Conservation (phyloP, 92 coral and sea anemone genomes). For the Muricea muricata region DNA sequence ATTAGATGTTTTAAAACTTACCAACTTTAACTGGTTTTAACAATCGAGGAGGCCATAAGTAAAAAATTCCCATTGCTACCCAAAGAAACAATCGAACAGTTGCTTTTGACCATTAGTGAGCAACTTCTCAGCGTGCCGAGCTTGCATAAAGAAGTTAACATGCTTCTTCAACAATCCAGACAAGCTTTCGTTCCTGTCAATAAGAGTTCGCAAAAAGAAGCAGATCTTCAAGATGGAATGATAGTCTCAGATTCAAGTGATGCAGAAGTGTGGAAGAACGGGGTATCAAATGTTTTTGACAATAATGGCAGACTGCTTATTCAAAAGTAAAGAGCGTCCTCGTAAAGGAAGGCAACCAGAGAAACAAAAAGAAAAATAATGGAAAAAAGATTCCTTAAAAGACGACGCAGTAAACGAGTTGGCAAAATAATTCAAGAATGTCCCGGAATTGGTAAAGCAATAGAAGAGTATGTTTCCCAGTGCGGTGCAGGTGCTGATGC, state of each 20-base stretch:
- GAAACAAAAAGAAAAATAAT: conserved; percentile 43
- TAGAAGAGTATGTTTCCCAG: conserved; percentile 52
- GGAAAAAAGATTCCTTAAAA: conserved; percentile 42
- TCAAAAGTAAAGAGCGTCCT: conserved; percentile 36
- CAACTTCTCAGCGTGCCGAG: not conserved
- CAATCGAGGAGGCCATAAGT: not conserved
- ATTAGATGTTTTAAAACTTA: not conserved
- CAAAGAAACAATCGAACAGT: not conserved
- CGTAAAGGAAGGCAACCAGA: conserved; percentile 31
- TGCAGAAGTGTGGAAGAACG: not conserved
- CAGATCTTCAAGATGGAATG: not conserved
- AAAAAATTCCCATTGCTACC: not conserved
- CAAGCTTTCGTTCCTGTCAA: not conserved
- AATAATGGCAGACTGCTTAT: conserved; percentile 25
- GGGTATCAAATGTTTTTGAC: not conserved
- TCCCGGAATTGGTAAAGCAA: conserved; percentile 57
- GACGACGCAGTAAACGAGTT: conserved; percentile 57
- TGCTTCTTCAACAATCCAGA: not conserved
- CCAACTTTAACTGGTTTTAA: not conserved
- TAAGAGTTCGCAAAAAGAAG: not conserved
- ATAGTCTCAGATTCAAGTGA: not conserved
- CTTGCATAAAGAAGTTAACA: not conserved
- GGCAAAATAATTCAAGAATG: conserved; percentile 46
- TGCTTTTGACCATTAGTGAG: not conserved
- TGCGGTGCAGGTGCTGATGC: conserved; percentile 70